Evolutionary conservation across 2,113 vertebrate genomes (phyloP).

Genomic region (Crotalus horridus): DNA sequence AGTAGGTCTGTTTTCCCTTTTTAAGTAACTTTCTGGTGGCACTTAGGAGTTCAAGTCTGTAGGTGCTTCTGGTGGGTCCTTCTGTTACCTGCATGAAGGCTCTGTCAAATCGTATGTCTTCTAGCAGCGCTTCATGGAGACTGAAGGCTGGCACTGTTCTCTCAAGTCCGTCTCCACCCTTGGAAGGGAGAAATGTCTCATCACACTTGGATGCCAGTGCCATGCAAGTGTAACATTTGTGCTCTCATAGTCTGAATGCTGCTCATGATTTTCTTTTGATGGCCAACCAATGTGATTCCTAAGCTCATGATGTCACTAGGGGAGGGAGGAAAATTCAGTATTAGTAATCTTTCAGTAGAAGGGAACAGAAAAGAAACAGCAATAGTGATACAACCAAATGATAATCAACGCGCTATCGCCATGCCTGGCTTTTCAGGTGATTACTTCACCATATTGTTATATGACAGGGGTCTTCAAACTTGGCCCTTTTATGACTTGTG

Average conservation of each 20-base stretch:
- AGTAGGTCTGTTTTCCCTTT: slow-evolving; percentile 80
- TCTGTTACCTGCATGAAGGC: slow-evolving; percentile 74
- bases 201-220: slow-evolving; percentile 98
- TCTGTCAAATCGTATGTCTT: slow-evolving; percentile 75
- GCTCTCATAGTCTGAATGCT: slow-evolving; percentile 99
- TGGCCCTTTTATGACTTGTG: too few relatives aligned
- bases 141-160: slow-evolving; percentile 78
- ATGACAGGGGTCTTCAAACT: too few relatives aligned
- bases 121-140: slow-evolving; percentile 78
- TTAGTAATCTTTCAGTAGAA: slow-evolving; percentile 60
- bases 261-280: slow-evolving; percentile 99
- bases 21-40: slow-evolving; percentile 77
- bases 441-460: not conserved
- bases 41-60: slow-evolving; percentile 86
- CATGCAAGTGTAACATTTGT: slow-evolving; percentile 98
- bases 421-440: not conserved
- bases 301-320: slow-evolving; percentile 96
- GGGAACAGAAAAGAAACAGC: slow-evolving; percentile 31
- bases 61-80: slow-evolving; percentile 80
- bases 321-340: slow-evolving; percentile 68
- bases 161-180: slow-evolving; percentile 69
- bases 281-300: slow-evolving; percentile 96
- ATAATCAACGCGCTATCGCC: not conserved
- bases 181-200: slow-evolving; percentile 61
- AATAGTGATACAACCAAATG: slow-evolving; percentile 2